A percentile compares a stretch with the other conserved stretches of the same genome.
These are phyloP conservation scores for Drosophila ironensis DNA, from an alignment of 1,140 invertebrate genomes.

Conservation along the genomic window DNA sequence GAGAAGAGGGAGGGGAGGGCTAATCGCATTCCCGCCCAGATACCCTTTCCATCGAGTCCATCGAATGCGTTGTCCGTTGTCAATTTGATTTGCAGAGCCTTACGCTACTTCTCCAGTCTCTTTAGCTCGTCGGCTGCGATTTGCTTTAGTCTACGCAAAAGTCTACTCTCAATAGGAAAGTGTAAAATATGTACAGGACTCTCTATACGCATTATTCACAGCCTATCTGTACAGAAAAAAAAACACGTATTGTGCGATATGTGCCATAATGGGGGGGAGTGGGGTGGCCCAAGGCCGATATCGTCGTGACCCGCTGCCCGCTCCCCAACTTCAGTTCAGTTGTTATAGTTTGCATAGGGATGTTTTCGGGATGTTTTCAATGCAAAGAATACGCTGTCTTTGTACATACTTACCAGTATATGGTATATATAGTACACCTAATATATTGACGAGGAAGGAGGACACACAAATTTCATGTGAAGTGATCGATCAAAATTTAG, in stretches of 20 bases:
- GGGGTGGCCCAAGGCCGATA: too few relatives aligned
- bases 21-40: constrained; percentile 5
- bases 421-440: constrained; percentile 3
- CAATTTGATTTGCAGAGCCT: constrained; percentile 67
- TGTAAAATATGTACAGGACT: constrained; percentile 75
- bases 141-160: neutral
- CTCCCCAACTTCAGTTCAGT: constrained; percentile 21
- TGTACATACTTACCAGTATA: constrained; percentile 25
- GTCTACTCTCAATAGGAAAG: constrained; percentile 22
- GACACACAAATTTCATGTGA: constrained; percentile 50
- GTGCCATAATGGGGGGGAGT: constrained; percentile 56
- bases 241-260: constrained; percentile 61
- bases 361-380: constrained; percentile 11
- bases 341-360: constrained; percentile 46
- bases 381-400: constrained; percentile 20
- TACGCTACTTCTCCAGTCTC: constrained; percentile 20
- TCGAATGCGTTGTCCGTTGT: constrained; percentile 34
- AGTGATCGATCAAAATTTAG: constrained; percentile 75
- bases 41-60: constrained; percentile 5
- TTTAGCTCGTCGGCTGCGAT: neutral
- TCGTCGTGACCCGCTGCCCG: too few relatives aligned
- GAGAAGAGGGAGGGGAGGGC: too few relatives aligned
- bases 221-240: constrained; percentile 66
- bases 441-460: constrained; percentile 4
- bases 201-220: constrained; percentile 44